phyloP scores from a whole-genome alignment of 1,140 invertebrate species.

The Drosophila pruinosa region DNA sequence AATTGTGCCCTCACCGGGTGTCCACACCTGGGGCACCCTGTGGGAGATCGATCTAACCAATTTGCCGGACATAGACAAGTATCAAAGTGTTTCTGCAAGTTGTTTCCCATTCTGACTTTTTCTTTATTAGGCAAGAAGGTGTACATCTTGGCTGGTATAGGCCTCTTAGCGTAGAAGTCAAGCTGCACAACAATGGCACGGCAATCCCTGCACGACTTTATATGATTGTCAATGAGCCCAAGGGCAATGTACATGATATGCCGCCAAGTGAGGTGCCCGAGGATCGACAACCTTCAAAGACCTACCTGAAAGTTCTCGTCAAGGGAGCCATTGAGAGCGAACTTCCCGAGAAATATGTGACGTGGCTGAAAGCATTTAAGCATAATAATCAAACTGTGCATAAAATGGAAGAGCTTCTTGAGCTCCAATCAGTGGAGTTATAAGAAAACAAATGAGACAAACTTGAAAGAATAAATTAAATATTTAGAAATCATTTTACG shows the following conservation, averaged over 20 bases:
- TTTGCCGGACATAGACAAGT: constrained; percentile 66
- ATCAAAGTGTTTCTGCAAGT: not conserved
- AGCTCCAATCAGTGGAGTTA: constrained; percentile 41
- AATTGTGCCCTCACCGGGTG: constrained; percentile 47
- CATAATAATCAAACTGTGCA: constrained; percentile 51
- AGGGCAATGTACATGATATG: constrained; percentile 31
- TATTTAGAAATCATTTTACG: not conserved
- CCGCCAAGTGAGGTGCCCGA: constrained; percentile 24
- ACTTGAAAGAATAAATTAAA: not conserved
- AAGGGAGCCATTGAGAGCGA: constrained; percentile 69
- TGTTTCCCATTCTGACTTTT: no score
- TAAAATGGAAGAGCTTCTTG: constrained; percentile 39
- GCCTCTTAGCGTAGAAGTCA: constrained; percentile 48
- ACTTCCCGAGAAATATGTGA: constrained; percentile 58
- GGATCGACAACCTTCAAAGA: constrained; percentile 65
- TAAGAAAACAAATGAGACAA: not conserved
- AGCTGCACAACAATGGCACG: constrained; percentile 2
- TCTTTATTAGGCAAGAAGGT: constrained; percentile 59
- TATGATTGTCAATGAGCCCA: constrained; percentile 52
- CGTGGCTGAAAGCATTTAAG: constrained; percentile 50
- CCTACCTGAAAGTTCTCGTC: constrained; percentile 70
- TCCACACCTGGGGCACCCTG: constrained; percentile 56
- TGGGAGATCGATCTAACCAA: constrained; percentile 71
- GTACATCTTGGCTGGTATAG: constrained; percentile 53
- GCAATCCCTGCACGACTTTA: constrained; percentile 52